Percentiles rank a stretch among this genome's conserved stretches.
phyloP scores from a whole-genome alignment of 35 echinoderm and acorn worm species.

The Nesometra sesokonis region DNA sequence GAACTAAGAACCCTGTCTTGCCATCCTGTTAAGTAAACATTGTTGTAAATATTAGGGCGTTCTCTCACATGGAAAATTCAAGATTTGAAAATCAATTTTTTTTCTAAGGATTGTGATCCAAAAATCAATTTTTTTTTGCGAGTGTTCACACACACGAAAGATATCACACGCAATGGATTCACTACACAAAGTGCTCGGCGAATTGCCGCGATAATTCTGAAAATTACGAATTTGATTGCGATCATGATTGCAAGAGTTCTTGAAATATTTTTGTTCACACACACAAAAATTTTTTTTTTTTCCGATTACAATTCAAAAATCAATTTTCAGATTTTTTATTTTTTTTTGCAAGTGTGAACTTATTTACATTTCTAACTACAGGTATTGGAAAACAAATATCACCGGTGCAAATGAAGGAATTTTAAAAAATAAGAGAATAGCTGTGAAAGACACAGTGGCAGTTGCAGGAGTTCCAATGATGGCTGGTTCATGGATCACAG shows the following conservation, averaged over 20 bases:
- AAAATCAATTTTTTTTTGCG: too few relatives aligned
- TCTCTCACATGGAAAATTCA: too few relatives aligned
- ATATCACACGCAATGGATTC: too few relatives aligned
- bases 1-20: too few relatives aligned
- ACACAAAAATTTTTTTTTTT: background rate
- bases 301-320: background rate
- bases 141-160: too few relatives aligned
- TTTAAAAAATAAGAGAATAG: constrained; percentile 42
- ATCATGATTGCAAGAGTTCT: background rate
- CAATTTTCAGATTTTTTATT: background rate
- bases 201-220: too few relatives aligned
- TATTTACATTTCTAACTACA: background rate
- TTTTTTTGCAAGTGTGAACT: background rate
- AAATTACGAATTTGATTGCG: background rate
- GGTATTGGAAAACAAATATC: constrained; percentile 59
- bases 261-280: too few relatives aligned
- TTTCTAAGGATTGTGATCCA: too few relatives aligned
- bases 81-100: too few relatives aligned
- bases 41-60: too few relatives aligned
- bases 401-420: constrained; percentile 45
- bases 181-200: too few relatives aligned
- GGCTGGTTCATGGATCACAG: constrained; percentile 30
- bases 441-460: constrained; percentile 59
- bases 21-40: too few relatives aligned
- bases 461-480: constrained; percentile 73